Evolutionary conservation across 2,888 invertebrate species (phyloP), one percentile per base, ranked within the genome.

Genomic region (Leuctra nigra): DNA sequence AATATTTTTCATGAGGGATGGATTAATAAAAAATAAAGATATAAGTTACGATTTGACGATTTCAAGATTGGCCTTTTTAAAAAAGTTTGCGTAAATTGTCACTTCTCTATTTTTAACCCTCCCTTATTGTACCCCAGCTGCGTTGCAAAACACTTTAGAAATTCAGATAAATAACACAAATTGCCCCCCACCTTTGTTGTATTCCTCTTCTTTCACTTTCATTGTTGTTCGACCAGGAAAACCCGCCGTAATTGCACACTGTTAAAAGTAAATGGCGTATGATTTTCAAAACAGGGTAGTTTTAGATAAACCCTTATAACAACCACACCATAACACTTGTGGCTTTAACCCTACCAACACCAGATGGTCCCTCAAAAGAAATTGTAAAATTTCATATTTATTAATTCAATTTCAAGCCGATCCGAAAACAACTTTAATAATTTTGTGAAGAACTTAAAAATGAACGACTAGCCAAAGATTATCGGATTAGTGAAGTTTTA

Each of bases 11-110:
- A 52, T 50, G 41, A 53, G 36, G 39, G 36, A 25, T 23, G 57
- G 57, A 57, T 57, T 57, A 57, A 57, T 57, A 57, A 57, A 56
- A 39, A 50, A 56, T 56, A 56, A 56, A 57, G 52, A 53, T 46
- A 46, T 57, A 57, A 57, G 53, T 57, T 57, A 57, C 53, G 57
- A 53, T 57, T 46, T 53, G 22, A 53, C 33, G 35, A 50, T 50
- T 50, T 33, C 35, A 33, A 29, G 2, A 20, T 50, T 20, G 18
- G 33, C 33, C 35, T 33, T 50, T 50, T 33, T 20, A 44, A 22
- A 18, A 50, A 50, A 29, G 25, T 33, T 33, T 33, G 33, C 23
- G 50, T 18, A 50, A 50, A 50, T 41, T 35, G 50, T 50, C 50
- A 20, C 33, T 50, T 7, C 16, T 29, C 29, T 29, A n/a, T 13